Percentiles rank a stretch among this genome's conserved stretches.
Conservation (phyloP, 2,888 invertebrate species). For the Parapristionchus giblindavisi region DNA sequence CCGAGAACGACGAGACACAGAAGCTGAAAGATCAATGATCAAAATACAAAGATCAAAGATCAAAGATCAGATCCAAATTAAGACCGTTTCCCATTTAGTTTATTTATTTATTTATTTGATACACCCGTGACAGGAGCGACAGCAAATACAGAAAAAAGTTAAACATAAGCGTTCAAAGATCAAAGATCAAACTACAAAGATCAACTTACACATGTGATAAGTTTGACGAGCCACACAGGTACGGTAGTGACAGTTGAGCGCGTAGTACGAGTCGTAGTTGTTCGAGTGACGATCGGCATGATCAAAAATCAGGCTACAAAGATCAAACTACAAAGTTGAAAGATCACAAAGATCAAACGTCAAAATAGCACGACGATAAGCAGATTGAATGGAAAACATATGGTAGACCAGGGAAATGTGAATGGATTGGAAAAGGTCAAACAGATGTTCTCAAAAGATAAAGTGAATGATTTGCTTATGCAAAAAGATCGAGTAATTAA, state of each 20-base stretch:
- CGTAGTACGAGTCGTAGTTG: slow-evolving; percentile 12
- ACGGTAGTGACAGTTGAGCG: slow-evolving; percentile 24
- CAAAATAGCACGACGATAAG: no score
- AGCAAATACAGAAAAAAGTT: background rate
- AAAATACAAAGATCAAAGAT: background rate
- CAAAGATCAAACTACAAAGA: background rate
- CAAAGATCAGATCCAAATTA: background rate
- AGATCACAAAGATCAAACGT: no score
- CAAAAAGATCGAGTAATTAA: no score
- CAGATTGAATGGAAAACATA: no score
- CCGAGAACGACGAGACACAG: slow-evolving; percentile 27
- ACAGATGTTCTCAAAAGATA: no score
- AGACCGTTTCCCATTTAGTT: background rate
- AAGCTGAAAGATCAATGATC: background rate
- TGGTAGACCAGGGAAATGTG: no score
- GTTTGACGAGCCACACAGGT: slow-evolving; percentile 39
- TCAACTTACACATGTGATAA: slow-evolving; percentile 34
- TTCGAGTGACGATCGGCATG: slow-evolving; percentile 36
- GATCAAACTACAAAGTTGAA: no score
- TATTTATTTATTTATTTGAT: no score
- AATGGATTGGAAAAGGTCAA: no score
- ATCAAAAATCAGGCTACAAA: no score
- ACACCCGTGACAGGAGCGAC: no score
- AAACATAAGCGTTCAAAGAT: background rate
- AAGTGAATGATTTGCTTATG: no score